phyloP scores from a whole-genome alignment of 2,113 vertebrate genomes.

The Ranitomeya imitator region DNA sequence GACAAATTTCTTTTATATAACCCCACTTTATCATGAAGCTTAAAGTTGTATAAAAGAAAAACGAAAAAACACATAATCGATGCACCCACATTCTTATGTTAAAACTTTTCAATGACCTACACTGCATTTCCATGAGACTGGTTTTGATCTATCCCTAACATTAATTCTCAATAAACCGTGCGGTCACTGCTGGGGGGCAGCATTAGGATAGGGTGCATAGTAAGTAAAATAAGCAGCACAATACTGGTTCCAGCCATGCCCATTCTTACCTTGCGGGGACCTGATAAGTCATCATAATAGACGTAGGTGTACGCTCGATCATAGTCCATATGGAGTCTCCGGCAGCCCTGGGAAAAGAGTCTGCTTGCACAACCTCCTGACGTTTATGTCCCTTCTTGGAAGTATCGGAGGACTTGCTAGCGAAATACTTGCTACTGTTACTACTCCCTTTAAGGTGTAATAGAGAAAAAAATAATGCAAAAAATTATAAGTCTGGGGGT shows the following conservation, averaged over 20 bases:
- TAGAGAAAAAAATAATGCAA: not conserved
- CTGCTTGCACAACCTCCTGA: slow-evolving; percentile 64
- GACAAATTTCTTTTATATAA: too few relatives aligned
- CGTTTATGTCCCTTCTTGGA: slow-evolving; percentile 70
- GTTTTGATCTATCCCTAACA: too few relatives aligned
- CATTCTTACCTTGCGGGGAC: slow-evolving; percentile 78
- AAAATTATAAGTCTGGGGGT: not conserved
- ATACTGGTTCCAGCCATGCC: not conserved
- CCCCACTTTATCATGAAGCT: too few relatives aligned
- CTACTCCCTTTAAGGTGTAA: slow-evolving; percentile 66
- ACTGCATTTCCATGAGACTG: too few relatives aligned
- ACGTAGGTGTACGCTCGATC: slow-evolving; percentile 76
- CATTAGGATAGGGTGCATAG: too few relatives aligned
- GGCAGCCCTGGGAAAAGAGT: slow-evolving; percentile 63
- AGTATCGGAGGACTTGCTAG: slow-evolving; percentile 77
- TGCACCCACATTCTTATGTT: too few relatives aligned
- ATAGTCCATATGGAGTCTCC: slow-evolving; percentile 79
- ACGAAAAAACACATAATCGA: too few relatives aligned
- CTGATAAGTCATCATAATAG: slow-evolving; percentile 84
- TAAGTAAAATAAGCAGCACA: not conserved
- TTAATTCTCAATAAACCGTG: too few relatives aligned
- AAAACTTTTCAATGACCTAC: too few relatives aligned
- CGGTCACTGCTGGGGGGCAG: too few relatives aligned
- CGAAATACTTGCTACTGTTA: slow-evolving; percentile 80
- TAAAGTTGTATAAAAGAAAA: too few relatives aligned